Evolutionary conservation across 2,888 invertebrate genomes (phyloP), one percentile per base, ranked within the genome.

Genomic region (Poecilobothrus nobilitatus): DNA sequence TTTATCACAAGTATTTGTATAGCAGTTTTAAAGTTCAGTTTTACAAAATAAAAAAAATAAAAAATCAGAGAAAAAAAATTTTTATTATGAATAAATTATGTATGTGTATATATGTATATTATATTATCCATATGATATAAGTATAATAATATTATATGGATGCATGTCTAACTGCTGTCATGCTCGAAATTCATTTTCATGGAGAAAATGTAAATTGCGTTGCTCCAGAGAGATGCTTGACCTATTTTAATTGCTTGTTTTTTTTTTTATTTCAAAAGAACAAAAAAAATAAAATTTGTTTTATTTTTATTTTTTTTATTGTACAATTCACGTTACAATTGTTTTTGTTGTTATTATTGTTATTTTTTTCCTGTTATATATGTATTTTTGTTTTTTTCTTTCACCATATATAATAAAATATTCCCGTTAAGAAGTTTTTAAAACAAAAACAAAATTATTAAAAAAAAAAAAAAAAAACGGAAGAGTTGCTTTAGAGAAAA

Each of bases 191-290:
- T 53, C 7, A 53, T 53, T 53, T 53, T 53, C 53, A 53, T 53
- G 53, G 27, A 53, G 53, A 53, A 53, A 53, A 53, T 53, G 53
- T 53, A 53, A 53, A 53, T 53, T 53, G 18, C 53, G 18, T 53
- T 53, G 53, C 15, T 53, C 18, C 53, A 53, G 53, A 53, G 53
- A 53, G 53, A 53, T 53, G 53, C 53, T 53, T 53, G 53, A 53
- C 53, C 53, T 53, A 18, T 53, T 53, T 53, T 53, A 53, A 53
- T 53, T 53, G 53, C 53, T 53, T n/a, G n/a, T n/a, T n/a, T n/a
- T n/a, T n/a, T n/a, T n/a, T n/a, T n/a, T n/a, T n/a, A n/a, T n/a
- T 53, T 53, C 18, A 2, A 5, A 12, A 53, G 18, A 53, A 15
- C 18, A 18, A 18, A 15, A 53, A 18, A 53, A n/a, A 37, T 5